These are phyloP conservation scores for Hyaena hyaena DNA, from an alignment of 2,113 vertebrate species.

Conservation along the genomic window DNA sequence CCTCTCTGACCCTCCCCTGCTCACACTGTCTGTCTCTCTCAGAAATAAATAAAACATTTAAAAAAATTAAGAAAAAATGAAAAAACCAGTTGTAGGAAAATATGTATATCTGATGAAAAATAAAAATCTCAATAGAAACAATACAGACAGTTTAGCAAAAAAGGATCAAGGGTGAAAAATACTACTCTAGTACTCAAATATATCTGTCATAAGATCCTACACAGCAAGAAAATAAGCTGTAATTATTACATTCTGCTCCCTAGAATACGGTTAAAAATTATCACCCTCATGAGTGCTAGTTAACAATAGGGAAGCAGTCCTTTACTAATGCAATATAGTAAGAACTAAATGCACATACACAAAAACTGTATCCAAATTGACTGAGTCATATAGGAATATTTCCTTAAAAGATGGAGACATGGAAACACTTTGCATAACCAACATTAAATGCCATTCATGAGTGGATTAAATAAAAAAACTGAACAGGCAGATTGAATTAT, in stretches of 20 bases:
- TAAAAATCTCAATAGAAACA: conserved; percentile 1
- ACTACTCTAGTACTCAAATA: background rate
- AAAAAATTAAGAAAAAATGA: too few relatives aligned
- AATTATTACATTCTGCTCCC: background rate
- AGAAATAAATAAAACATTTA: too few relatives aligned
- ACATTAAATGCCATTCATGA: background rate
- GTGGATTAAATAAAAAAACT: background rate
- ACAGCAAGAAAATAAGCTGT: background rate
- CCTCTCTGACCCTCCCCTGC: too few relatives aligned
- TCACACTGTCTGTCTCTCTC: too few relatives aligned
- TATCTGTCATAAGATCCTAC: background rate
- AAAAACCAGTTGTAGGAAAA: background rate
- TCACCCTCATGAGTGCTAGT: background rate
- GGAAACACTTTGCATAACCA: background rate
- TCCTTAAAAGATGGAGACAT: background rate
- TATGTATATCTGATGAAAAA: background rate
- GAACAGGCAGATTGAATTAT: background rate
- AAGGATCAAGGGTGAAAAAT: background rate
- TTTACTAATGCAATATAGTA: background rate
- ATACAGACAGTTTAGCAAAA: background rate
- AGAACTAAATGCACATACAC: background rate
- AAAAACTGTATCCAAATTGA: conserved; percentile 7
- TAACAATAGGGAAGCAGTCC: background rate
- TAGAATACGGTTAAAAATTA: conserved; percentile 38
- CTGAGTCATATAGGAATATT: background rate